Conservation (phyloP, 2,888 invertebrate species). For the Mystacides longicornis region DNA sequence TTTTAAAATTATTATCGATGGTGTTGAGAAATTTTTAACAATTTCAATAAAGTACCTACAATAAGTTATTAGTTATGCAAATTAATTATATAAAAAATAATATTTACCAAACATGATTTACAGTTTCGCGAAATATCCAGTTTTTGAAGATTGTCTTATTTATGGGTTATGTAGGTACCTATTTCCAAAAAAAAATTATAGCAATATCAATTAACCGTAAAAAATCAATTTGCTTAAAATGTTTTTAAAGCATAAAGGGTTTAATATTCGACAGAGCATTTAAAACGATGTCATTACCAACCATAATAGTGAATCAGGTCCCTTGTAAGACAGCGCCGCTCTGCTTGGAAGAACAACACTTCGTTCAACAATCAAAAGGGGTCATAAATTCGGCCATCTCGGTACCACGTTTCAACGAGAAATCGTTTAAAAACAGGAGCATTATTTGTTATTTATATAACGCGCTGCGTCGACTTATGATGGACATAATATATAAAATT, state of each 20-base stretch:
- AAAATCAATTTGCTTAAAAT: neutral
- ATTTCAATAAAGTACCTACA: too few relatives aligned
- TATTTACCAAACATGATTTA: too few relatives aligned
- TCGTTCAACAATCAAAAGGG: neutral
- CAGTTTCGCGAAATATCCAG: too few relatives aligned
- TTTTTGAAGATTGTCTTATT: too few relatives aligned
- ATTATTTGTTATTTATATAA: neutral
- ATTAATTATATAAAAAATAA: too few relatives aligned
- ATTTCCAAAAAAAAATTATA: neutral
- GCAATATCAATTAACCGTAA: neutral
- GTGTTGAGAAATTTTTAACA: too few relatives aligned
- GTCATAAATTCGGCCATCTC: constrained; percentile 1
- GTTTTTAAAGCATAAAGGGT: neutral
- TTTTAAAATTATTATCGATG: too few relatives aligned
- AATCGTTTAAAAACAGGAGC: constrained; percentile 1
- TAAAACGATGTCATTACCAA: constrained; percentile 5
- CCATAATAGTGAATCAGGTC: constrained; percentile 13
- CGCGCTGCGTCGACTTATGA: neutral
- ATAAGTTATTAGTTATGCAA: too few relatives aligned
- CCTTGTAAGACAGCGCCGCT: constrained; percentile 4
- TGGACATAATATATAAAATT: constrained; percentile 1
- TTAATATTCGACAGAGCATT: neutral
- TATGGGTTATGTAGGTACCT: too few relatives aligned
- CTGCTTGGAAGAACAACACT: neutral
- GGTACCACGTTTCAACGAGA: neutral